These are phyloP conservation scores for Varecia variegata DNA, from an alignment of 2,797 vertebrate species.

Conservation along the genomic window DNA sequence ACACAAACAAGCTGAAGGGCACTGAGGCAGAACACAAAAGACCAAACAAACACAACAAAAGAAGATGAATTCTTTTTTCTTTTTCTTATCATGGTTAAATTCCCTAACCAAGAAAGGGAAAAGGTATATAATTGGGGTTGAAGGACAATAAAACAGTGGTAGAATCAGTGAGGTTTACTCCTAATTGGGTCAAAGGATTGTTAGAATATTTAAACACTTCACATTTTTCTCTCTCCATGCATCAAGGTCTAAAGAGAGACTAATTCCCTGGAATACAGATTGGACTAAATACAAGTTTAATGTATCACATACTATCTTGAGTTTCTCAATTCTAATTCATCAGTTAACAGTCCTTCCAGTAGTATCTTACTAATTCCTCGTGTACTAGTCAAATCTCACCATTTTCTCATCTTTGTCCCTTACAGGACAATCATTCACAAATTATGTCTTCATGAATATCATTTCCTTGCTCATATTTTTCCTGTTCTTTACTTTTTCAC, in stretches of 20 bases:
- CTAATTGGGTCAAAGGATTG: neutral
- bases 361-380: neutral
- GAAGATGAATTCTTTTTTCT: too few species aligned
- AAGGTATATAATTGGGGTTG: accelerated
- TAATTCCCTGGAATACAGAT: neutral
- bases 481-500: neutral
- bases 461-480: neutral
- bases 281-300: neutral
- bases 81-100: too few species aligned
- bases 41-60: neutral
- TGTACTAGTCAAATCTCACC: neutral
- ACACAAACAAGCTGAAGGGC: neutral
- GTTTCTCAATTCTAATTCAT: neutral
- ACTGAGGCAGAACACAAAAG: neutral
- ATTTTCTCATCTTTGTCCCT: neutral
- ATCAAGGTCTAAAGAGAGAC: neutral
- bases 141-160: neutral
- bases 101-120: neutral
- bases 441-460: neutral
- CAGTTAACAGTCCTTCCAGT: neutral
- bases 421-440: neutral
- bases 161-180: neutral
- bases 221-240: neutral
- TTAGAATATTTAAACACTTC: neutral
- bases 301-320: neutral